A percentile compares a stretch with the other conserved stretches of the same genome.
Conservation (phyloP, 2,113 vertebrate species). For the Manacus vitellinus region DNA sequence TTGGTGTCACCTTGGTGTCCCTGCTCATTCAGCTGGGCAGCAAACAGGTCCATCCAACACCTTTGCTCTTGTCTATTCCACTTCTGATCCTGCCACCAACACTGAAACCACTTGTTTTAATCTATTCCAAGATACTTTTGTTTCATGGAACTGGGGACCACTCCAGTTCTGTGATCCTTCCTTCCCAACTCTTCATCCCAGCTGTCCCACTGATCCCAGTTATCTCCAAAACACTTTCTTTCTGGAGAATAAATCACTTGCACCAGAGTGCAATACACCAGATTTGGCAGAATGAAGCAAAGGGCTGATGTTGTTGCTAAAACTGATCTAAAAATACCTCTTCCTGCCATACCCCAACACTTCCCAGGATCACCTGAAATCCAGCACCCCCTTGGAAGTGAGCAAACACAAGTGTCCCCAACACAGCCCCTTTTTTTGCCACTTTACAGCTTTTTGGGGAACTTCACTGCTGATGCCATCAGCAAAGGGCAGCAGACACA, state of each 20-base stretch:
- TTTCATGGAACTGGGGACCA: neutral
- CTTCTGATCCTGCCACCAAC: neutral
- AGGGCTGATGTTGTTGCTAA: neutral
- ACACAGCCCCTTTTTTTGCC: neutral
- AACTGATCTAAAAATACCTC: neutral
- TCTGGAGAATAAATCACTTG: neutral
- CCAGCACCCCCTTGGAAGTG: neutral
- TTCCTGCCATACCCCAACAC: accelerated
- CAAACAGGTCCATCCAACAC: neutral
- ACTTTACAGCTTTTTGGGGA: neutral
- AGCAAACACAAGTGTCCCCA: accelerated
- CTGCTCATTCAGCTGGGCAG: neutral
- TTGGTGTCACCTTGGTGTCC: accelerated
- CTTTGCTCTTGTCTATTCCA: neutral
- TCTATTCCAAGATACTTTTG: neutral
- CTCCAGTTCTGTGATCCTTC: accelerated
- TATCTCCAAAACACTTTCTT: neutral
- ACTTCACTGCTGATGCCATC: neutral
- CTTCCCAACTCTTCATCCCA: neutral
- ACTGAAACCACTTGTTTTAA: neutral
- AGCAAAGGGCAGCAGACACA: neutral
- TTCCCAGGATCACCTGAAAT: neutral
- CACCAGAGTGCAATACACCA: neutral
- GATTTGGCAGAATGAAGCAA: neutral
- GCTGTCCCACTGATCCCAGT: neutral